Percentiles rank a stretch among this genome's conserved stretches.
These are phyloP conservation scores for Marisa cornuarietis DNA, from an alignment of 1,140 invertebrate species.

Conservation along the genomic window DNA sequence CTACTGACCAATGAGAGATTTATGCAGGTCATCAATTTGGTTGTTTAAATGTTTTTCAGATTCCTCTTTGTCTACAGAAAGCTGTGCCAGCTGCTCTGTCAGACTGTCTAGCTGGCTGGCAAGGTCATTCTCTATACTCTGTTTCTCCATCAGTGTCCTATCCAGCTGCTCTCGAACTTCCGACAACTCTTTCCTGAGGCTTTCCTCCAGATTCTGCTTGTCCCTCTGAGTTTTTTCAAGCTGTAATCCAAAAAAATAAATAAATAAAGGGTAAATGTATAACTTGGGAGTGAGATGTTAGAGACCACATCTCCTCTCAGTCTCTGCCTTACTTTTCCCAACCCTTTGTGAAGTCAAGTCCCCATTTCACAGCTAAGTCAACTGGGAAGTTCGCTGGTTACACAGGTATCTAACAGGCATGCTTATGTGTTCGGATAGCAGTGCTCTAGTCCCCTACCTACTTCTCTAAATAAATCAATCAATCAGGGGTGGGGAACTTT, in stretches of 20 bases:
- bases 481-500: no score
- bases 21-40: slow-evolving; percentile 42
- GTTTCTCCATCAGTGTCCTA: slow-evolving; percentile 33
- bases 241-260: slow-evolving; percentile 23
- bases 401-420: no score
- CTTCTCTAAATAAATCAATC: no score
- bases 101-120: slow-evolving; percentile 38
- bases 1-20: slow-evolving; percentile 44
- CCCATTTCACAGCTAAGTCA: no score
- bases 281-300: no score
- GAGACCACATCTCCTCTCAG: no score
- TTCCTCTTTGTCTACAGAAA: slow-evolving; percentile 39
- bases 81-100: slow-evolving; percentile 40
- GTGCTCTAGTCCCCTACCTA: no score
- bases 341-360: no score
- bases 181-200: slow-evolving; percentile 26
- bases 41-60: slow-evolving; percentile 26
- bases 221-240: slow-evolving; percentile 32
- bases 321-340: no score
- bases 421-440: no score
- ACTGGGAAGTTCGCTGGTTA: no score
- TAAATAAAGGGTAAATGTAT: slow-evolving; percentile 11
- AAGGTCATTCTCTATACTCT: slow-evolving; percentile 39
- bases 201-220: slow-evolving; percentile 40
- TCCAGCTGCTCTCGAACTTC: slow-evolving; percentile 26